Base-by-base conservation (phyloP, 1,140 invertebrate genomes). In the Zaprionus inermis region DNA sequence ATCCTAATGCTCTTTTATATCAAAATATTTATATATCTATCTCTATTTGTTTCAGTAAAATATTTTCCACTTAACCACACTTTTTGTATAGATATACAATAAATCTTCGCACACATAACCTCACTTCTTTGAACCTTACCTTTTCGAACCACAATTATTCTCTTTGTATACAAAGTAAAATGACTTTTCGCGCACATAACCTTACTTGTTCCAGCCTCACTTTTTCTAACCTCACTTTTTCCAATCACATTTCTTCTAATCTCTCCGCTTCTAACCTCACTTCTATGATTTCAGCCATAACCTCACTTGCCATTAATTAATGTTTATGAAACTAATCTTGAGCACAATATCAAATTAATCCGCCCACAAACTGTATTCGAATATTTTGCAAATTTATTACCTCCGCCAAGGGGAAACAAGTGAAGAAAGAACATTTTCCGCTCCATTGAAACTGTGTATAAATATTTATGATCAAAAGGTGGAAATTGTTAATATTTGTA, bases 301-400 rank as follows among this genome's bases (percentile, higher is more conserved):
- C 44, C 18, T 49, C 20, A 22, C n/a, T 44, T 44, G 7, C 3
- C 4, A 22, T 9, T 18, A 49, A 49, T 20, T 22, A 49, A 22
- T 22, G 18, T 11, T 49, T 22, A 49, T 22, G 44, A 12, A 49
- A 49, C 18, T 49, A 49, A 49, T 22, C 44, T 49, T 5, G 18
- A 4, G 22, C 12, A 20, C 18, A 22, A 49, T 49, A 28, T 36
- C 30, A 22, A 41, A 54, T 18, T 64, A 55, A 41, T 64, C 30
- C 34, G 46, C 20, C 51, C 24, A 28, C 14, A 22, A 38, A 64
- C 16, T 7, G 24, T 36, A 10, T 30, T 55, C 16, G 24, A 64
- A 54, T 41, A n/a, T 11, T 34, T 64, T 41, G 51, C 16, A 41
- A 64, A 64, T 54, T 54, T 52, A 54, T 64, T 64, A 28, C n/a